Conservation (phyloP, 2,113 vertebrate species). For the Odocoileus virginianus region DNA sequence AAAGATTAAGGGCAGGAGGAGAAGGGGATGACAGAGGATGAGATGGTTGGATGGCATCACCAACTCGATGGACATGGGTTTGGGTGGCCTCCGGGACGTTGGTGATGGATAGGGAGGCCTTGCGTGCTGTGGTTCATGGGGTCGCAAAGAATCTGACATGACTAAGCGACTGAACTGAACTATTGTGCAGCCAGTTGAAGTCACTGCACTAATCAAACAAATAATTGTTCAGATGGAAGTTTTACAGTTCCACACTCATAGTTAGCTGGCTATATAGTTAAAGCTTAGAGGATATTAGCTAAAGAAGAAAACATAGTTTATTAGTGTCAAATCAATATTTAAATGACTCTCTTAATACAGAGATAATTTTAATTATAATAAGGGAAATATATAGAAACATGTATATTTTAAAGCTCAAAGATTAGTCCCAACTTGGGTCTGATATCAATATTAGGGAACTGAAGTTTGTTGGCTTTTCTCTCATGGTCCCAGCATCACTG, state of each 20-base stretch:
- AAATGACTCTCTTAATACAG: background rate
- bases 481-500: background rate
- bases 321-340: background rate
- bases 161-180: background rate
- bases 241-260: background rate
- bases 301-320: background rate
- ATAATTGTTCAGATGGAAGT: background rate
- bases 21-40: no score
- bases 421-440: background rate
- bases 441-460: background rate
- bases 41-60: no score
- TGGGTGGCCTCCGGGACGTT: background rate
- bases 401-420: background rate
- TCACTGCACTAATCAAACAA: background rate
- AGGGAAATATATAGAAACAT: background rate
- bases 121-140: accelerated
- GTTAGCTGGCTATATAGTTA: background rate
- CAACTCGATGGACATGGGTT: no score
- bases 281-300: background rate
- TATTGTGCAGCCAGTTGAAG: background rate
- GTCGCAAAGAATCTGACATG: background rate
- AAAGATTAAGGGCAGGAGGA: no score
- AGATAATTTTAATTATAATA: background rate
- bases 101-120: background rate
- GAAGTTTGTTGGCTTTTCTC: background rate